phyloP scores from a whole-genome alignment of 2,113 vertebrate species.

The Thamnophis sirtalis region DNA sequence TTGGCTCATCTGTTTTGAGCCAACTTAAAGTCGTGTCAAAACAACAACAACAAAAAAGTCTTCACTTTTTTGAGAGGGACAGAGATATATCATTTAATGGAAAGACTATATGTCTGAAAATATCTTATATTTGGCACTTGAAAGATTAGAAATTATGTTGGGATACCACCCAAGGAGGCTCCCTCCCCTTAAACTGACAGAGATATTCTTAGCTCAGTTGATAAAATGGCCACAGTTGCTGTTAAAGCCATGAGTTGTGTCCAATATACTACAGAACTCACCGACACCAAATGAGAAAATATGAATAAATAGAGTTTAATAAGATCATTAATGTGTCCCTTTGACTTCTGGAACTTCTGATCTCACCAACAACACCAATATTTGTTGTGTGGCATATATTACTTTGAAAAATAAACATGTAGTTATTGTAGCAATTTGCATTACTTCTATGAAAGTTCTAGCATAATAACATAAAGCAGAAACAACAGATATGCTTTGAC shows the following conservation, averaged over 20 bases:
- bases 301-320: background rate
- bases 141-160: background rate
- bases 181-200: background rate
- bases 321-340: background rate
- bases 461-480: background rate
- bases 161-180: background rate
- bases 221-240: background rate
- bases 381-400: background rate
- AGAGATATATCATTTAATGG: background rate
- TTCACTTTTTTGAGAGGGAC: background rate
- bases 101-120: background rate
- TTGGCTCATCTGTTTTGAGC: background rate
- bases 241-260: background rate
- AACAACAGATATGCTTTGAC: background rate
- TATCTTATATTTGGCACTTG: background rate
- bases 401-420: background rate
- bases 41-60: background rate
- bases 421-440: background rate
- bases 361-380: background rate
- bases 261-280: background rate
- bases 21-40: background rate
- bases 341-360: background rate
- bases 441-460: background rate
- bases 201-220: background rate
- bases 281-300: background rate